Evolutionary conservation across 2,888 invertebrate genomes (phyloP), one percentile per base, ranked within the genome.

Genomic region (Barypeithes pellucidus): DNA sequence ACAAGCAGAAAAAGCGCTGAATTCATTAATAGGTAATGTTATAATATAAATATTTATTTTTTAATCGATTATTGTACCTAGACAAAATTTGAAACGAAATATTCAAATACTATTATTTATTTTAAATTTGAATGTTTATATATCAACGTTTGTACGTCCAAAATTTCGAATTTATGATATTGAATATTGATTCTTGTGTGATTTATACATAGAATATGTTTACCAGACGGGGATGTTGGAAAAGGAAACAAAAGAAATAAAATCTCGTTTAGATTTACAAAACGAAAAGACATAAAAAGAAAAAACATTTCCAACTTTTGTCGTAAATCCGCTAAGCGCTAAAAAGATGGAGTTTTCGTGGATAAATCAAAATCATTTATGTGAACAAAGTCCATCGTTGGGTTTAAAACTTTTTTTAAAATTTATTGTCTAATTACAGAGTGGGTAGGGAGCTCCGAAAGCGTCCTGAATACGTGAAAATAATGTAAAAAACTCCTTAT

Each of bases 151-250:
- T 9, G 3, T 7, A 2, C 18, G 11, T 43, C 47, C 11, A 47
- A 9, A 20, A 20, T 18, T 20, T 47, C 7, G 11, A 18, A 47
- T 47, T 20, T 47, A 9, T 20, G 20, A 47, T 20, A 47, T 47
- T 47, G 20, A 47, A 47, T 47, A 47, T 47, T 47, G 47, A 47
- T 47, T 8, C 47, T 9, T 12, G 47, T 20, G 5, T 47, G 47
- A 47, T 47, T 47, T 20, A 47, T 20, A 47, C 9, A 45, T 45
- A 16, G 45, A 16, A 11, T 16, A 45, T 16, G 7, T 20, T 47
- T 47, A 20, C 11, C 20, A 47, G 11, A 47, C 18, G 20, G 20
- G 3, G 47, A n/a, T 43, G 43, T 43, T 41, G 41, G 16, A 47
- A 16, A 16, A 43, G 8, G 18, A 47, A 47, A 47, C 47, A 20